phyloP scores from a whole-genome alignment of 2,797 vertebrate genomes.

The Ispidina lecontei region DNA sequence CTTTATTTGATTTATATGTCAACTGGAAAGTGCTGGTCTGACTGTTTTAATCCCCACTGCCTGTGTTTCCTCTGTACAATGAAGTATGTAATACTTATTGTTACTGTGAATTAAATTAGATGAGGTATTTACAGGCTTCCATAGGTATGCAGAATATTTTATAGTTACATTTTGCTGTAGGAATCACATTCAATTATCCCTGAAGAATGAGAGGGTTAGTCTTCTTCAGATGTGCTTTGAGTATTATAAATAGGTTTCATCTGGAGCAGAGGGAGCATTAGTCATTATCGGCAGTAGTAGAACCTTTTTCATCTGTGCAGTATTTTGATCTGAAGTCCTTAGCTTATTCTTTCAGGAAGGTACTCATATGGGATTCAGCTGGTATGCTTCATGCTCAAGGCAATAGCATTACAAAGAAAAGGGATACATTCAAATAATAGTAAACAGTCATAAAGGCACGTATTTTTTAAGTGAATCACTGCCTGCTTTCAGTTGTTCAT shows the following conservation, averaged over 20 bases:
- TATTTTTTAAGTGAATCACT: slow-evolving; percentile 22
- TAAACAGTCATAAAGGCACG: slow-evolving; percentile 9
- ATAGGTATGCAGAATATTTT: background rate
- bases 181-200: background rate
- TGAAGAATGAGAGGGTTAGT: background rate
- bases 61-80: background rate
- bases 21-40: background rate
- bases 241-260: slow-evolving; percentile 23
- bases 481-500: background rate
- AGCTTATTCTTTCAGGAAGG: slow-evolving; percentile 33
- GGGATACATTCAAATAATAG: slow-evolving; percentile 1
- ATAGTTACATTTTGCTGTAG: background rate
- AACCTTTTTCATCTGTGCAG: slow-evolving; percentile 34
- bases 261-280: slow-evolving; percentile 6
- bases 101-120: background rate
- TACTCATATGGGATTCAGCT: slow-evolving; percentile 59
- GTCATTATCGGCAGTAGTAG: slow-evolving; percentile 24
- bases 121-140: background rate
- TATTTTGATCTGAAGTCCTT: slow-evolving; percentile 41
- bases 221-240: background rate
- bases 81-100: background rate
- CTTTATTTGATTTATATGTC: background rate
- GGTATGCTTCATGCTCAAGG: slow-evolving; percentile 20
- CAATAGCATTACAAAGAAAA: slow-evolving; percentile 33
- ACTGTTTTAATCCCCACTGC: background rate